These are phyloP conservation scores for Episyrphus balteatus DNA, from an alignment of 1,140 invertebrate genomes.

Conservation along the genomic window DNA sequence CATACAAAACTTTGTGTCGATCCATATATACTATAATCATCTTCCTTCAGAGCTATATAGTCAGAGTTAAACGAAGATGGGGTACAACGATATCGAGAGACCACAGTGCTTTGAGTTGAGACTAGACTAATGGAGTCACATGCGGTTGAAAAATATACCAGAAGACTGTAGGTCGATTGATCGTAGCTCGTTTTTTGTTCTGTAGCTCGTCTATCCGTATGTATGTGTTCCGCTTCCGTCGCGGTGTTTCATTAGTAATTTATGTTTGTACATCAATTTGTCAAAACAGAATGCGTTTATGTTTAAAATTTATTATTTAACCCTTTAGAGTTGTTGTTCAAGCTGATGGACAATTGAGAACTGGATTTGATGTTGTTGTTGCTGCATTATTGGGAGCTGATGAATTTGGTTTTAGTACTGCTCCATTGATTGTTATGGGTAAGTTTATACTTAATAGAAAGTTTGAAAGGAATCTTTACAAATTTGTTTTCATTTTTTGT, in stretches of 20 bases:
- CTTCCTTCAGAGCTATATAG: too few species aligned
- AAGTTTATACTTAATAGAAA: slow-evolving; percentile 13
- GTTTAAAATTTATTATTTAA: slow-evolving; percentile 21
- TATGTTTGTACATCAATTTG: slow-evolving; percentile 24
- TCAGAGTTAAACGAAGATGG: too few species aligned
- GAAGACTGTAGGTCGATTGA: too few species aligned
- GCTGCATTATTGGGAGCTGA: slow-evolving; percentile 93
- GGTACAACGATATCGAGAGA: too few species aligned
- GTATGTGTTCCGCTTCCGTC: slow-evolving; percentile 22
- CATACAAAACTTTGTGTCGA: not conserved
- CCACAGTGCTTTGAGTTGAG: too few species aligned
- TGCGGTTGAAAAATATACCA: too few species aligned
- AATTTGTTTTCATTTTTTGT: too few species aligned
- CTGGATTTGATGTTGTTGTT: slow-evolving; percentile 93
- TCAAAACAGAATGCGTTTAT: slow-evolving; percentile 1
- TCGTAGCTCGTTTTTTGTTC: too few species aligned
- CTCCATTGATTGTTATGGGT: slow-evolving; percentile 89
- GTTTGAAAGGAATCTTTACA: too few species aligned
- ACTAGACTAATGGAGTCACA: too few species aligned
- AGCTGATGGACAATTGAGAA: slow-evolving; percentile 88
- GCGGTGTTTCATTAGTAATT: slow-evolving; percentile 35
- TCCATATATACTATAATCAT: not conserved
- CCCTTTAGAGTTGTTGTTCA: slow-evolving; percentile 74
- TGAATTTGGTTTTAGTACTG: slow-evolving; percentile 98
- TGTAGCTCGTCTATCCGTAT: slow-evolving; percentile 17